Conservation (phyloP, 2,113 vertebrate species). For the Phalacrocorax aristotelis region DNA sequence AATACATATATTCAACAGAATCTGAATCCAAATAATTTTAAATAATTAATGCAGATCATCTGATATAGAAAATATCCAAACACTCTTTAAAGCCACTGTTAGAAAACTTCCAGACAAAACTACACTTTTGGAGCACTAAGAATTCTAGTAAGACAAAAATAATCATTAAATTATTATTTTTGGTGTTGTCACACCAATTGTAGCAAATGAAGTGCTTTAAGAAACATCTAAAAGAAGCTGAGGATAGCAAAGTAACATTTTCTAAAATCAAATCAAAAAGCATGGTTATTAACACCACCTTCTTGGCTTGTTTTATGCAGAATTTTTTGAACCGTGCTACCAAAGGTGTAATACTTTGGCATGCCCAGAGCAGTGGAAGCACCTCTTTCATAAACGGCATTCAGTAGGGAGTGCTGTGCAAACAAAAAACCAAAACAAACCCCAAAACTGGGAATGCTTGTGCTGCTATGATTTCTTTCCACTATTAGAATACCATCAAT, state of each 20-base stretch:
- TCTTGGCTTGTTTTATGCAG: background rate
- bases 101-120: background rate
- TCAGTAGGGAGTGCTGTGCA: background rate
- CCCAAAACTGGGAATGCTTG: background rate
- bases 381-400: background rate
- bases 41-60: background rate
- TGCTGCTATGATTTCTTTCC: background rate
- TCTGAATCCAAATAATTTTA: background rate
- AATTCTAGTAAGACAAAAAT: background rate
- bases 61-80: background rate
- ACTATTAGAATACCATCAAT: background rate
- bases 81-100: background rate
- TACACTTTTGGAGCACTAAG: background rate
- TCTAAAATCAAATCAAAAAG: background rate
- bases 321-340: background rate
- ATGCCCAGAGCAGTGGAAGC: background rate
- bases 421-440: background rate
- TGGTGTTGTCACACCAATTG: background rate
- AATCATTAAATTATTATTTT: background rate
- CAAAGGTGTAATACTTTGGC: background rate
- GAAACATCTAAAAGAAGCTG: background rate
- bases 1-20: background rate
- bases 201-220: background rate
- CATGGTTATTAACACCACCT: background rate
- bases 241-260: background rate